Evolutionary conservation across 2,797 vertebrate genomes (phyloP), one percentile per base, ranked within the genome.

Genomic region (Avahi laniger): DNA sequence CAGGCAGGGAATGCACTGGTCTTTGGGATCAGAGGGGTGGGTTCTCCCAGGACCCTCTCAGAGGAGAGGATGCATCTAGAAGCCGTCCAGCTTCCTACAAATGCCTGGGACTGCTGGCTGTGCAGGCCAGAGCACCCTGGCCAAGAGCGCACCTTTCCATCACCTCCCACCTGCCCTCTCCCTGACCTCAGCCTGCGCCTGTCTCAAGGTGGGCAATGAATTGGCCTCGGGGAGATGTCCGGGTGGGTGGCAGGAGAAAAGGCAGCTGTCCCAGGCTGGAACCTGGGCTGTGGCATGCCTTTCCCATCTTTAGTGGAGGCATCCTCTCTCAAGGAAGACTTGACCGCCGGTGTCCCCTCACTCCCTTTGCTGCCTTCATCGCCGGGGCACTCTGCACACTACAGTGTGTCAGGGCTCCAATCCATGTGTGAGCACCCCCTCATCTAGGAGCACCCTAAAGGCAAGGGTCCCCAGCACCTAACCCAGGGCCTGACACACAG

Each of bases 1-100:
- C 50, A 22, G 43, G 8, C 26, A 4, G 13, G 0, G 4, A 7
- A 15, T 0, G 4, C 35, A 43, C 57, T 24, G 52, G 43, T 59
- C 57, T 78, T 61, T 11, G 35, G 33, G 18, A 22, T 5, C 3
- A 7, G 7, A 10, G 2, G n/a, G 30, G 4, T 41, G 4, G 43
- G 28, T n/a, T 69, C 43, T 87, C 38, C 18, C 28, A 54, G 52
- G 69, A 59, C 8, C 5, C 48, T 18, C 38, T 11, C 13, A 9
- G 13, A 59, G 78, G 18, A 35, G 18, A 81, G 35, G 67, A 20
- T 41, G 20, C 43, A n/a, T 12, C 67, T 41, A 85, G 35, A 70
- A 92, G 81, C 33, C 63, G 78, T 2, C 11, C 59, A 18, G 18
- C 22, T 48, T 50, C 67, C 81, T 13, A 35, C 35, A 57, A 69